Base-by-base conservation (phyloP, 2,113 vertebrate genomes). In the Oxygymnocypris stewartii region DNA sequence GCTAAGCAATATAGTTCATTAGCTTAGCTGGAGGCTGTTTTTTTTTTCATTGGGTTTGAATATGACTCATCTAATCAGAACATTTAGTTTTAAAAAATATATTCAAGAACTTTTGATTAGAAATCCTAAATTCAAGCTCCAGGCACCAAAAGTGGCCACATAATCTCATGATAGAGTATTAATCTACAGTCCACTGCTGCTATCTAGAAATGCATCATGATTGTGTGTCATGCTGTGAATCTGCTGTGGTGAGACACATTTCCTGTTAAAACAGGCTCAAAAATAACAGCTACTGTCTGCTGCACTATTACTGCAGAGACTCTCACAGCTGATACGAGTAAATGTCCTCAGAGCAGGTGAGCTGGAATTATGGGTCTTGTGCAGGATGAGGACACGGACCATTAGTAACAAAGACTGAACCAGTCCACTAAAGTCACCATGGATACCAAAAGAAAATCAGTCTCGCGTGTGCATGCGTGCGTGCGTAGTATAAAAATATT, bases 261-360 rank as follows among this genome's bases (percentile, higher is more conserved):
- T 86, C 88, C 88, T 88, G 81, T 86, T 31, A 73, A 11, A 35
- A 54, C 61, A 61, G 37, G 65, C 59, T 28, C 35, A 67, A 28
- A 77, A 35, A 37, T 2, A 61, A n/a, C 5, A 37, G 16, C 65
- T 44, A 54, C 3, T 4, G 25, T 31, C 49, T 49, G 74, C 71
- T 49, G 79, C 37, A 13, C 63, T 28, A 9, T n/a, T 65, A 47
- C 69, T 25, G 5, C 35, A 18, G 42, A n/a, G 28, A 25, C n/a
- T 18, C 28, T 20, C 16, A 42, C 8, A 31, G 49, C 25, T 73
- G 10, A n/a, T 6, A 12, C 1, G 28, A 35, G 23, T 57, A 23
- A 77, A 51, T 31, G 6, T 49, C 25, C 6, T 31, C 11, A 5
- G 31, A 57, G 31, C 28, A 31, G 13, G 12, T 37, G 16, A 79